A percentile compares a stretch with the other conserved stretches of the same genome.
Evolutionary conservation across 1,140 invertebrate genomes (phyloP).

Genomic region (Eumeta japonica): DNA sequence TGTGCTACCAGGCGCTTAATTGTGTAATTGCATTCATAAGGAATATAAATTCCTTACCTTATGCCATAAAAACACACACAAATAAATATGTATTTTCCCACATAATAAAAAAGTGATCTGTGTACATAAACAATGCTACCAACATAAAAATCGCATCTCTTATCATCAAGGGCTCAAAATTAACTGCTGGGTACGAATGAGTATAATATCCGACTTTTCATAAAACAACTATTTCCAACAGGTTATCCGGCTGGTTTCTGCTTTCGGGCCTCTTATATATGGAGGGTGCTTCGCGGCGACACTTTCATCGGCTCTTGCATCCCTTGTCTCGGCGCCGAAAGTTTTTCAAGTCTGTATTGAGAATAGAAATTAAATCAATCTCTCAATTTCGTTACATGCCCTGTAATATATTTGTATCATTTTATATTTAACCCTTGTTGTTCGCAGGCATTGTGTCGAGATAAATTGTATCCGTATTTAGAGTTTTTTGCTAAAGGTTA

Average conservation of each 20-base stretch:
- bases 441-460: slow-evolving; percentile 83
- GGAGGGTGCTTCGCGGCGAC: slow-evolving; percentile 96
- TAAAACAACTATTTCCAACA: slow-evolving; percentile 35
- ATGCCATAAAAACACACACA: too few species aligned
- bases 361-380: too few species aligned
- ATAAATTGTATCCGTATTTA: slow-evolving; percentile 92
- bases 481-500: slow-evolving; percentile 90
- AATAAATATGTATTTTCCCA: too few species aligned
- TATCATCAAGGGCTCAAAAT: too few species aligned
- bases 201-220: too few species aligned
- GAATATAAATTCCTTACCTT: too few species aligned
- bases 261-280: slow-evolving; percentile 89
- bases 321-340: slow-evolving; percentile 92
- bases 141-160: too few species aligned
- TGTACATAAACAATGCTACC: too few species aligned
- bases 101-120: too few species aligned
- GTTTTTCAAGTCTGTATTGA: slow-evolving; percentile 75
- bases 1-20: too few species aligned
- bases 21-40: too few species aligned
- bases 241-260: slow-evolving; percentile 89
- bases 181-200: too few species aligned
- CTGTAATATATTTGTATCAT: slow-evolving; percentile 1
- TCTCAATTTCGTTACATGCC: neutral
- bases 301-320: slow-evolving; percentile 93
- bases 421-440: slow-evolving; percentile 5